Percentiles rank a stretch among this genome's conserved stretches.
phyloP scores from a whole-genome alignment of 2,113 vertebrate species.

The Varanus komodoensis region DNA sequence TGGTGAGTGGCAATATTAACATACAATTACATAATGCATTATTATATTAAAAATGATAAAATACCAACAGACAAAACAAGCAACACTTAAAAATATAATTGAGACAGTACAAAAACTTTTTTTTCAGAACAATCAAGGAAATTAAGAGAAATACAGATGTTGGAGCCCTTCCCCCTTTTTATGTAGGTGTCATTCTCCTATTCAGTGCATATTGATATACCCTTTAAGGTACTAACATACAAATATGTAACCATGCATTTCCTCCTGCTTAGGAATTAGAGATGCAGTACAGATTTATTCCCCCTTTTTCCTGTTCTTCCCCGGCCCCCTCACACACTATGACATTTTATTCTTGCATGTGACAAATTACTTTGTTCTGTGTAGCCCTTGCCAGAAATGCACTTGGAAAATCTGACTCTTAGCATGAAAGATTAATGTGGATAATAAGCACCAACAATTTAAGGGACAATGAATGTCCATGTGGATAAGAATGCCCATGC shows the following conservation, averaged over 20 bases:
- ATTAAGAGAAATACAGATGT: neutral
- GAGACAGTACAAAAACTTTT: neutral
- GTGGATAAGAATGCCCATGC: neutral
- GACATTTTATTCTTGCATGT: neutral
- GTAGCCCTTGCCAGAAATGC: neutral
- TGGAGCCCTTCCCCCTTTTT: neutral
- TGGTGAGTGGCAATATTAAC: neutral
- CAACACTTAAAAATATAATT: neutral
- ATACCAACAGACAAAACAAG: neutral
- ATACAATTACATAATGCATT: neutral
- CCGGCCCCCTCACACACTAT: neutral
- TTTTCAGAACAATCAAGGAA: neutral
- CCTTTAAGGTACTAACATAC: neutral
- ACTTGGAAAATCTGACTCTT: slow-evolving; percentile 27
- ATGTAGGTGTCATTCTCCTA: neutral
- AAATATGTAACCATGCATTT: neutral
- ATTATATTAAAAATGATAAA: neutral
- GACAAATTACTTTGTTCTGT: neutral
- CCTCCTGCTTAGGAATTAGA: slow-evolving; percentile 5
- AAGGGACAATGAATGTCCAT: neutral
- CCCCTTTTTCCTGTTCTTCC: neutral
- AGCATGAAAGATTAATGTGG: neutral
- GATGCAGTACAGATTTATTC: neutral
- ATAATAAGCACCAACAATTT: slow-evolving; percentile 11
- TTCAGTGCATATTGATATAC: neutral